phyloP scores from a whole-genome alignment of 2,888 invertebrate genomes.

The Plagiodera versicolora region DNA sequence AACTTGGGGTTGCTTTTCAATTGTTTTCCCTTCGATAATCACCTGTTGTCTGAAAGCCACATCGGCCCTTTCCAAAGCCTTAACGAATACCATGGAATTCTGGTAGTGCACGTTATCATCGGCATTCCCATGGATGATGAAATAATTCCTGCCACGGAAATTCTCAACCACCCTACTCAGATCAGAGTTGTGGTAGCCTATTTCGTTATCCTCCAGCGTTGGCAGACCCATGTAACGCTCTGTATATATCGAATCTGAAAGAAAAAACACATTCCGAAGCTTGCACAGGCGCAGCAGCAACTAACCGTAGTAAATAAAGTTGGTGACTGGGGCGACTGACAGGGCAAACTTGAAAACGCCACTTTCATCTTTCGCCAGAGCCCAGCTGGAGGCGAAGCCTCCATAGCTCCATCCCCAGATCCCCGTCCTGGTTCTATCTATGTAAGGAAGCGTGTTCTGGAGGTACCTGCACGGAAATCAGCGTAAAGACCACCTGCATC shows the following conservation, averaged over 20 bases:
- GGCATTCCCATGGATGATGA: constrained; percentile 86
- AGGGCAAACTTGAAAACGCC: constrained; percentile 80
- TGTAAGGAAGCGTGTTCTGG: constrained; percentile 60
- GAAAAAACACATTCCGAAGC: too few species aligned
- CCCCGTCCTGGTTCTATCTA: constrained; percentile 70
- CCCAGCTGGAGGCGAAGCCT: constrained; percentile 82
- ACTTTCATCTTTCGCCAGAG: constrained; percentile 69
- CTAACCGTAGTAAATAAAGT: constrained; percentile 87
- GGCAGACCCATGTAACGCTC: constrained; percentile 92
- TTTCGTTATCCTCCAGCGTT: constrained; percentile 66
- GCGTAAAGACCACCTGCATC: neutral
- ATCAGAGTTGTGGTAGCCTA: constrained; percentile 73
- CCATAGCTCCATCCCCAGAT: constrained; percentile 97
- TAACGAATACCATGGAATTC: constrained; percentile 77
- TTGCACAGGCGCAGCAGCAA: too few species aligned
- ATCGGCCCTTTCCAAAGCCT: constrained; percentile 72
- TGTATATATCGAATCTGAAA: constrained; percentile 92
- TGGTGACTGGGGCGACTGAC: constrained; percentile 90
- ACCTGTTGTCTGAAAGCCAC: constrained; percentile 85
- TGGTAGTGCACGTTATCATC: constrained; percentile 92
- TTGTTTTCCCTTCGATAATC: too few species aligned
- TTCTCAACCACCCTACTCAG: constrained; percentile 66
- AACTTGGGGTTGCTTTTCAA: too few species aligned
- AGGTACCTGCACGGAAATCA: constrained; percentile 55
- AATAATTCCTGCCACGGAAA: constrained; percentile 69